Base-by-base conservation (phyloP, 2,797 vertebrate species). In the Luscinia megarhynchos region DNA sequence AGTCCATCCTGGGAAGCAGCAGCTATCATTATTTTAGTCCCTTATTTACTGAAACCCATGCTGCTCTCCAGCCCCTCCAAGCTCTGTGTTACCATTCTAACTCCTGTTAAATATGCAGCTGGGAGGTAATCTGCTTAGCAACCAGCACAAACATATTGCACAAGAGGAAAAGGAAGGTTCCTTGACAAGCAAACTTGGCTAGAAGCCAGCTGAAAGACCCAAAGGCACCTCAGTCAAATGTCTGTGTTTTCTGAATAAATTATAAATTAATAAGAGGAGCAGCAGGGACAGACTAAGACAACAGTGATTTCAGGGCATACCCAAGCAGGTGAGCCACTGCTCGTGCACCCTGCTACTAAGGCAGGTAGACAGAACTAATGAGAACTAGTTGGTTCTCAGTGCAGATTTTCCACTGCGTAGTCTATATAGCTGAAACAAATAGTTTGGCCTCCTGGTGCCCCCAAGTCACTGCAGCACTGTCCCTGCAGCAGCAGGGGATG, bases 81-180 rank as follows among this genome's bases (percentile, higher is more conserved):
- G 79, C 76, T 74, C 51, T 58, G 40, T 26, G 79, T 73, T 94
- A 92, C 68, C 78, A 41, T 81, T 91, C 91, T 89, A 29, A 48
- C 62, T 87, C 70, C 62, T 61, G 84, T 73, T 94, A 91, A 94
- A 82, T 88, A 72, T 43, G 84, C 90, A 96, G 64, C 90, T 80
- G 94, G 92, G 93, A 97, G 91, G 81, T 89, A 88, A 84, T 87
- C 90, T 91, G 93, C 96, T 63, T 97, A 95, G 95, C 96, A 97
- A 97, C 96, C 75, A 84, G 41, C 73, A 93, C 92, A 97, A 97
- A 97, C 89, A 93, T 87, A 75, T 40, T 81, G 75, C 89, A 86
- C 72, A 77, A 77, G 54, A 84, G 84, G 59, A 55, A 61, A 94
- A 92, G 91, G 84, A 94, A 89, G 89, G 89, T 84, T 95, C 81